Base-by-base conservation (phyloP, 1,140 invertebrate genomes). In the Drosophila repletoides region DNA sequence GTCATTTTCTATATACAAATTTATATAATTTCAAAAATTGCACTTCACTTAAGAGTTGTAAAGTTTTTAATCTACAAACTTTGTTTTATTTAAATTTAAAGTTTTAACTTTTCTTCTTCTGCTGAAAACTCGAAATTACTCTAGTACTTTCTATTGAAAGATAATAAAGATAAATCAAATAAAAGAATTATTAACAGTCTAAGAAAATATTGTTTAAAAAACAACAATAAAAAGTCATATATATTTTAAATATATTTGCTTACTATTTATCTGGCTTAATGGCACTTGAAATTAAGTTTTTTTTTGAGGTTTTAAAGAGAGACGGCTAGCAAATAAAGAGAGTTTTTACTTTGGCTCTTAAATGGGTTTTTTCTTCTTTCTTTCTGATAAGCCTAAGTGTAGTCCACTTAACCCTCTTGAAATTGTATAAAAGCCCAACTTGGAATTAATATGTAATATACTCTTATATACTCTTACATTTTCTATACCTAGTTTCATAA, bases 341-440 rank as follows among this genome's bases (percentile, higher is more conserved):
- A n/a, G n/a, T n/a, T n/a, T n/a, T n/a, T n/a, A n/a, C n/a, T 36
- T 52, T 52, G 48, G 5, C 33, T 36, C 21, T 31, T 43, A n/a
- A 14, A 22, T n/a, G 10, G 33, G 28, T 10, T 9, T 34, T 1
- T 31, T 4, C 12, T 14, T 10, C 9, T 34, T 1, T 31, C 4
- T 9, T 14, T 15, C 53, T 58, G 40, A 58, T 58, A 58, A 58
- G 28, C 21, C 21, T 21, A 9, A 34, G 15, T 24, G 29, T 9
- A 58, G 24, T 24, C 5, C 53, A 56, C 21, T 56, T 56, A 9
- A 5, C 53, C 12, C 17, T 45, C 2, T 29, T n/a, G 7, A 19
- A 40, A 6, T 14, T 14, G n/a, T 31, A 12, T 34, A 19, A 31
- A 19, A 29, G 10, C 22, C 9, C 10, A 45, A 15, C 4, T 17